Evolutionary conservation across 64 coral and sea anemone species (phyloP), one percentile per base, ranked within the genome.

Genomic region (Trachythela sp.): DNA sequence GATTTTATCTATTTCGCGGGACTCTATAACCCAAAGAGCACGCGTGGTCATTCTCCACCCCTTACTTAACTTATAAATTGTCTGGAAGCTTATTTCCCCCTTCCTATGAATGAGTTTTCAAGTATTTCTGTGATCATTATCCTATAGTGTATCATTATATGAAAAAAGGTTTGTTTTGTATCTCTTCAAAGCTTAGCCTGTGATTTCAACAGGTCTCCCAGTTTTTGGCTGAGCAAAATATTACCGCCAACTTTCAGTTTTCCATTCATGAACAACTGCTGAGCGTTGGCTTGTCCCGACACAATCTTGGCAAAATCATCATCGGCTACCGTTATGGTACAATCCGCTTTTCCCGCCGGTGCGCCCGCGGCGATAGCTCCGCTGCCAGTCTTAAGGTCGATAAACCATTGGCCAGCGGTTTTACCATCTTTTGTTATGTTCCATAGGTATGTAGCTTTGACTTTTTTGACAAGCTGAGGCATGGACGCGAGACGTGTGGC

Each of bases 331-430:
- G 75, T 80, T 20, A 80, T 15, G 33, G 32, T 80, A 22, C 75
- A 80, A 36, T 80, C 75, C 5, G 75, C 31, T 36, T 37, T 80
- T 22, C 38, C 75, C 9, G 75, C 15, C 0, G 75, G 75, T 80
- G 75, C 75, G 37, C 75, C 75, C 38, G 75, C 75, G 6, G 75
- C 34, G 75, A 80, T 80, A 36, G 33, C 0, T 37, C 75, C 75
- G 13, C 31, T 39, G 14, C 75, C 75, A 80, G 75, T 37, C 20
- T 80, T 80, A 13, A 80, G 75, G 33, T 80, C 17, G 8, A 80
- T 22, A 9, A 80, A 80, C 75, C 75, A 80, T 22, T 80, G 75
- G 33, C 75, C 75, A 80, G 75, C 75, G 30, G 75, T 80, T 37
- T 80, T 80, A 15, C 75, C 75, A 80, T 37, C 75, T 39, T 80